These are phyloP conservation scores for Heliocidaris tuberculata DNA, from an alignment of 35 echinoderm and acorn worm genomes.

Conservation along the genomic window DNA sequence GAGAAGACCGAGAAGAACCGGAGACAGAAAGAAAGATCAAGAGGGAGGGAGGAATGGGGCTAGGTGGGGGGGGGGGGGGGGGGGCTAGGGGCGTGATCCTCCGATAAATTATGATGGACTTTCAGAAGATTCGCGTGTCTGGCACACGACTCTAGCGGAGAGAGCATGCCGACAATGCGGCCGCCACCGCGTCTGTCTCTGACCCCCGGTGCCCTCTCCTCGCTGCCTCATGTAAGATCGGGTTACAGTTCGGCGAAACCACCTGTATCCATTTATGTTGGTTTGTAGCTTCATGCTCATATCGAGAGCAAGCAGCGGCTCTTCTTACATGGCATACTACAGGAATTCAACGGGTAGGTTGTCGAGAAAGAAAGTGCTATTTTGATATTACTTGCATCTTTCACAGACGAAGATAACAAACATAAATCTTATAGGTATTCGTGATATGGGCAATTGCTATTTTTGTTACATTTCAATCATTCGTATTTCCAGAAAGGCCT, in stretches of 20 bases:
- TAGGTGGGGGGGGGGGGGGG: neutral
- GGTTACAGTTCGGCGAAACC: conserved; percentile 20
- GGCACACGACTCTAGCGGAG: conserved; percentile 34
- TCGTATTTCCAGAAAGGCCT: neutral
- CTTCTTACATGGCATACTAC: neutral
- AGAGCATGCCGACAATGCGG: neutral
- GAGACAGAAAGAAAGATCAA: neutral
- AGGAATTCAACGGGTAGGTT: neutral
- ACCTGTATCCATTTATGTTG: conserved; percentile 38
- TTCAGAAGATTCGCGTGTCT: conserved; percentile 20
- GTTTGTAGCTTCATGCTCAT: too few species aligned
- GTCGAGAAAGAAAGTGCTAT: neutral
- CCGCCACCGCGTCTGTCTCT: neutral
- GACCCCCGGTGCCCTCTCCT: conserved; percentile 26
- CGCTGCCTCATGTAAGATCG: neutral
- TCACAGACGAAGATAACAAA: neutral
- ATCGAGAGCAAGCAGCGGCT: neutral
- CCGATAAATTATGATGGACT: neutral
- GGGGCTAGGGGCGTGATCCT: neutral
- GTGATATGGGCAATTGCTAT: neutral
- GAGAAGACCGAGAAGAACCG: neutral
- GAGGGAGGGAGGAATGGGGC: neutral
- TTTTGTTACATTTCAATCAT: neutral
- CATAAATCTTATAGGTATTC: neutral
- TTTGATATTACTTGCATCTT: neutral